phyloP scores from a whole-genome alignment of 1,140 invertebrate species.

The Neodiprion fabricii region DNA sequence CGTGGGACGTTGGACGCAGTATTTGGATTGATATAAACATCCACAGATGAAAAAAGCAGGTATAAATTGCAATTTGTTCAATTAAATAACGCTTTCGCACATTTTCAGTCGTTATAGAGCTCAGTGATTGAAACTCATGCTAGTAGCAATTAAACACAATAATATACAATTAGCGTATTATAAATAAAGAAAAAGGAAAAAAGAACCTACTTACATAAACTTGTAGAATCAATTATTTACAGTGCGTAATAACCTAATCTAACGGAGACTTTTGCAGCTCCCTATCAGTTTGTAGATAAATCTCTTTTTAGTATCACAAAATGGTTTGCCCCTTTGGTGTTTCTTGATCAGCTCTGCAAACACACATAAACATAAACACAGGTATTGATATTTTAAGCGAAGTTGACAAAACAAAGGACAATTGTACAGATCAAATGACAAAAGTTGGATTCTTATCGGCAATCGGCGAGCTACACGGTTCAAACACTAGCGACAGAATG shows the following conservation, averaged over 20 bases:
- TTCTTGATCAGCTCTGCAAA: not conserved
- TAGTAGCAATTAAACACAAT: constrained; percentile 26
- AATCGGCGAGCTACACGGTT: no score
- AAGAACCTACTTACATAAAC: constrained; percentile 26
- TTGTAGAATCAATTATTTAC: constrained; percentile 34
- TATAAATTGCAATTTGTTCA: no score
- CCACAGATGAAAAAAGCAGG: no score
- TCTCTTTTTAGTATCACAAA: not conserved
- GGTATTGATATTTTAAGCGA: not conserved
- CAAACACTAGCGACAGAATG: no score
- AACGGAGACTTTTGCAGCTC: constrained; percentile 4
- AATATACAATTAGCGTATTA: constrained; percentile 24
- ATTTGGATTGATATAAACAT: no score
- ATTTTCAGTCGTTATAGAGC: constrained; percentile 35
- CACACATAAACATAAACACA: not conserved
- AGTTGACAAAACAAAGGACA: not conserved
- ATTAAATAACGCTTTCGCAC: constrained; percentile 5
- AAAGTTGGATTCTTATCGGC: not conserved
- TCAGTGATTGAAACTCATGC: constrained; percentile 32
- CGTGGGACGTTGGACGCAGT: no score
- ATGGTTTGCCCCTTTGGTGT: not conserved
- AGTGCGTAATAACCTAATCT: constrained; percentile 21
- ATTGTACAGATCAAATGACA: not conserved
- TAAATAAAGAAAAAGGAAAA: not conserved
- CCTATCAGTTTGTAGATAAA: constrained; percentile 26